Base-by-base conservation (phyloP, 2,888 invertebrate genomes). In the Cyclophora punctaria region DNA sequence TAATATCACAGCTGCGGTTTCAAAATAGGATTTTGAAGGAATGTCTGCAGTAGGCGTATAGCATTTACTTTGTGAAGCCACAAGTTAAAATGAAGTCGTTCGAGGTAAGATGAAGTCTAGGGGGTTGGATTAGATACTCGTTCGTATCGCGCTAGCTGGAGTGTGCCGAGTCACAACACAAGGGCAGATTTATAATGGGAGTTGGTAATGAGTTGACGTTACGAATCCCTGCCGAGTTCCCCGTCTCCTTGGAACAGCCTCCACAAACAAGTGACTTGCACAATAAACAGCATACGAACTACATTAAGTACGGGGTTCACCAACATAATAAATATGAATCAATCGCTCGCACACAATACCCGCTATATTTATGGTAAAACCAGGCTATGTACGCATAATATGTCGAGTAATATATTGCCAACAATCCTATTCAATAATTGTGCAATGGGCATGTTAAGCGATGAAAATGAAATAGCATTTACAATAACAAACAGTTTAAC, bases 171-270 rank as follows among this genome's bases (percentile, higher is more conserved):
- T 44, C 48, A 51, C 49, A 53, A 45, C 48, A 42, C 33, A 42
- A 48, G 46, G 46, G 52, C 48, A 42, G 46, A 20, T 47, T 35
- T 59, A 59, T 55, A 59, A 59, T 51, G 52, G 57, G 57, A 61
- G 56, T 61, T 59, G 42, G 48, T 52, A 53, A 61, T 52, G 55
- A 59, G 54, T 58, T 60, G 52, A 55, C 53, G 53, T 58, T 58
- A 60, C 59, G 56, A 61, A 59, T 62, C 58, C 58, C 43, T 50
- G 48, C 48, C 53, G 63, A 63, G 63, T 64, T 66, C 55, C 51
- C 51, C 56, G 58, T 59, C 64, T 58, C 59, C 58, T 60, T 59
- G 59, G 51, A 57, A 54, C 56, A 48, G 54, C 51, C 55, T 44
- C 53, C 55, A 53, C 53, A 53, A 56, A 57, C 54, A 56, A 51